Evolutionary conservation across 2,888 invertebrate genomes (phyloP), one percentile per base, ranked within the genome.

Genomic region (Tenthredo notha): DNA sequence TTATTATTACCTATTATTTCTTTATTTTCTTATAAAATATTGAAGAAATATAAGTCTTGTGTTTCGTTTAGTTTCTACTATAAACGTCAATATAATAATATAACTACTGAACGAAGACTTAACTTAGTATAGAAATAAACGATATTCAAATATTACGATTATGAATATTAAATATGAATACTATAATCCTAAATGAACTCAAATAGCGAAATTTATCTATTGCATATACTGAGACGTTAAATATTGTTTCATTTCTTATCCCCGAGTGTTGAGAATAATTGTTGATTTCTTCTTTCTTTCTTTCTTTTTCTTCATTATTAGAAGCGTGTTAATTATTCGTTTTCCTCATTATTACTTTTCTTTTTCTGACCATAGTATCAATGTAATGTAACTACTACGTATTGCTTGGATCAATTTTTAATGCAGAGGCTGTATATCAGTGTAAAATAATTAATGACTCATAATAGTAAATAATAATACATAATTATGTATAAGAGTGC

Each of bases 391-490:
- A 33, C 37, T 7, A 37, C 37, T 37, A 37, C 7, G 37, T 37
- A 37, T 37, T 25, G 72, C n/a, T 40, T 72, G n/a, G 9, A 18
- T 15, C 5, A 70, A 12, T 33, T 21, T 70, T 18, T 37, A 40
- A 72, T 40, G 33, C 21, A 40, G 37, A 70, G 70, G 37, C 70
- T 70, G 70, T 33, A 33, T 70, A 70, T 70, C 70, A 67, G 37
- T 70, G 70, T 72, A 72, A 29, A 25, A 67, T 67, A 25, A 65
- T 25, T 25, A 67, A 25, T 29, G 15, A 67, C 67, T 67, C 67
- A n/a, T n/a, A 12, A 12, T 25, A 61, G 61, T 67, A 67, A 67
- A 67, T 67, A 33, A 33, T 7, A 37, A 37, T 67, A 67, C 33
- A 33, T 33, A 25, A 33, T 12, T 12, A 67, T 67, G 15, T 29